phyloP scores from a whole-genome alignment of 2,113 vertebrate genomes.

The Anas platyrhynchos region DNA sequence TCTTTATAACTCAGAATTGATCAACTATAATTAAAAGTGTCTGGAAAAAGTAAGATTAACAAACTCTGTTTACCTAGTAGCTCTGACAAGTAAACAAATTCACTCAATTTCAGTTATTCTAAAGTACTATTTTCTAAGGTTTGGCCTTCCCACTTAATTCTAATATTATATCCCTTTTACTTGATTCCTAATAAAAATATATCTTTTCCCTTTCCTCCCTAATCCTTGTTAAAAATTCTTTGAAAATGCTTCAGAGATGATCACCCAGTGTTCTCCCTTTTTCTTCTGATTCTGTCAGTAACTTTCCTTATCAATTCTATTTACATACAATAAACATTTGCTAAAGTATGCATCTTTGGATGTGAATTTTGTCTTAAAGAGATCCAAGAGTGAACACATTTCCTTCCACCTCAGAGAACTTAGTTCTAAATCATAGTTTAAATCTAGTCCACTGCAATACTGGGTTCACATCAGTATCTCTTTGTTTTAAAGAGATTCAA shows the following conservation, averaged over 20 bases:
- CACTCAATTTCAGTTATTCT: background rate
- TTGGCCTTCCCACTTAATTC: background rate
- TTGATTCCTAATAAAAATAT: background rate
- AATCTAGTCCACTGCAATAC: background rate
- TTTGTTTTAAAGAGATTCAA: background rate
- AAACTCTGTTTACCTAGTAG: background rate
- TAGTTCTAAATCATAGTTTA: background rate
- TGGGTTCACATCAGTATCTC: background rate
- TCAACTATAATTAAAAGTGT: background rate
- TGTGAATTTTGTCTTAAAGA: background rate
- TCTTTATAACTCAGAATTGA: background rate
- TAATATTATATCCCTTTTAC: background rate
- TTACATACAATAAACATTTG: background rate
- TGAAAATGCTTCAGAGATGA: background rate
- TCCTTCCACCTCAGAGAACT: background rate
- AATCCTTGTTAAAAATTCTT: background rate
- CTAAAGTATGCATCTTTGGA: background rate
- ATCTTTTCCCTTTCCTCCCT: background rate
- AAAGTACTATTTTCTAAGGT: background rate
- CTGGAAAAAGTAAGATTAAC: background rate
- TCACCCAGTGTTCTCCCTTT: background rate
- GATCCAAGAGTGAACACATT: background rate
- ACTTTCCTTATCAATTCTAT: background rate
- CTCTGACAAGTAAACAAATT: background rate
- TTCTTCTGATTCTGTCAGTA: background rate